Evolutionary conservation across 1,140 invertebrate species (phyloP).

Genomic region (Helicorthomorpha holstii): DNA sequence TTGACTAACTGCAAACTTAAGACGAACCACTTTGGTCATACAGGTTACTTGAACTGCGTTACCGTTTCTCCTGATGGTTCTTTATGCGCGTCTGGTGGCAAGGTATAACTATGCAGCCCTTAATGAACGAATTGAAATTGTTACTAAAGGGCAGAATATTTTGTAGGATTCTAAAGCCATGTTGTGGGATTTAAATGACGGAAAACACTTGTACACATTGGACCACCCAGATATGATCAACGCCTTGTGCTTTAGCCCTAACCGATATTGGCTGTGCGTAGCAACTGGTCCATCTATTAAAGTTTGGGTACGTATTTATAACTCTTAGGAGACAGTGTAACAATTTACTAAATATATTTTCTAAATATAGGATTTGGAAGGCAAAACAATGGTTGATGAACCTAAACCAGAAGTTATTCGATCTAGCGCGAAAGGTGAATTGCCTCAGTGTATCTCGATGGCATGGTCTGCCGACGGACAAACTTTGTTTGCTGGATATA

Average conservation of each 20-base stretch:
- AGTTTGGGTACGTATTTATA: constrained; percentile 60
- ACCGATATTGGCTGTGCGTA: constrained; percentile 99
- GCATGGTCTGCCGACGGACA: constrained; percentile 99
- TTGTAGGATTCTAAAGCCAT: constrained; percentile 89
- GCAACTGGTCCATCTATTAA: constrained; percentile 98
- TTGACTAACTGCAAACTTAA: constrained; percentile 97
- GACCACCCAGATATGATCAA: constrained; percentile 98
- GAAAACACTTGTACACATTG: constrained; percentile 96
- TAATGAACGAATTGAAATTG: background rate
- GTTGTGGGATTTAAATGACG: constrained; percentile 99
- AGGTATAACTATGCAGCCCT: constrained; percentile 33
- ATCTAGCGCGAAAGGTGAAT: constrained; percentile 55
- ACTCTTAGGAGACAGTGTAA: too few species aligned
- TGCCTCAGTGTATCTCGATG: constrained; percentile 89
- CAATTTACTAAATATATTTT: constrained; percentile 6
- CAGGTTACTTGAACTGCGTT: constrained; percentile 94
- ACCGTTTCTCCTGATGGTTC: constrained; percentile 99
- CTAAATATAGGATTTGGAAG: constrained; percentile 73
- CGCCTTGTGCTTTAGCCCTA: constrained; percentile 95
- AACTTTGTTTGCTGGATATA: constrained; percentile 97
- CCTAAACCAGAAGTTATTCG: constrained; percentile 82
- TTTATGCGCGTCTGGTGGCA: constrained; percentile 96
- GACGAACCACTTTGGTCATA: constrained; percentile 95
- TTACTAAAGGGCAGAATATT: background rate
- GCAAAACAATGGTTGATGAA: constrained; percentile 98